A percentile compares a stretch with the other conserved stretches of the same genome.
Evolutionary conservation across 2,113 vertebrate genomes (phyloP).

Genomic region (Tauraco erythrolophus): DNA sequence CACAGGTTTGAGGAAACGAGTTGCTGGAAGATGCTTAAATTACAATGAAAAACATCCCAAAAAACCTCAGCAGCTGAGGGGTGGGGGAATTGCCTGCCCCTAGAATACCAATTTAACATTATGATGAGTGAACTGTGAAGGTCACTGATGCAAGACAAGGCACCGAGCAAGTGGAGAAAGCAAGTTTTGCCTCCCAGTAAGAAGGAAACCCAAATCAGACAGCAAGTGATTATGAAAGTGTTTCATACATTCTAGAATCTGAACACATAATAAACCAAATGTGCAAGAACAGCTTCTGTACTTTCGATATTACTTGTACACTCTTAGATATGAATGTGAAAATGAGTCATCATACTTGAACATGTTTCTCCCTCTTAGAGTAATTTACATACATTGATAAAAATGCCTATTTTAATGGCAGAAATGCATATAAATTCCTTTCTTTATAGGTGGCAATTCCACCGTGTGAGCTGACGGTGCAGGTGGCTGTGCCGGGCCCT

Average conservation of each 20-base stretch:
- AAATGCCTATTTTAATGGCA: slow-evolving; percentile 45
- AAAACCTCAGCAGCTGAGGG: not conserved
- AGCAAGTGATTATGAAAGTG: slow-evolving; percentile 22
- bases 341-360: slow-evolving; percentile 56
- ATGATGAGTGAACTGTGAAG: not conserved
- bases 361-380: slow-evolving; percentile 1
- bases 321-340: slow-evolving; percentile 25
- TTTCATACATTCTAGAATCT: not conserved
- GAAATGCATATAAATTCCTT: not conserved
- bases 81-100: not conserved
- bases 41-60: not conserved
- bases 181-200: not conserved
- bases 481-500: not conserved
- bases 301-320: not conserved
- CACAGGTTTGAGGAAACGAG: not conserved
- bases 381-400: slow-evolving; percentile 39
- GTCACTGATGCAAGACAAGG: not conserved
- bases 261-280: slow-evolving; percentile 18
- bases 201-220: slow-evolving; percentile 28
- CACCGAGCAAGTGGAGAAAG: not conserved
- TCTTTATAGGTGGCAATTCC: not conserved
- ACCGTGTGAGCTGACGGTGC: rapidly evolving
- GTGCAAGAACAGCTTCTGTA: not conserved
- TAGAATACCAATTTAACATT: not conserved
- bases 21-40: not conserved